Evolutionary conservation across 2,888 invertebrate genomes (phyloP).

Genomic region (Stenodera caucasica): DNA sequence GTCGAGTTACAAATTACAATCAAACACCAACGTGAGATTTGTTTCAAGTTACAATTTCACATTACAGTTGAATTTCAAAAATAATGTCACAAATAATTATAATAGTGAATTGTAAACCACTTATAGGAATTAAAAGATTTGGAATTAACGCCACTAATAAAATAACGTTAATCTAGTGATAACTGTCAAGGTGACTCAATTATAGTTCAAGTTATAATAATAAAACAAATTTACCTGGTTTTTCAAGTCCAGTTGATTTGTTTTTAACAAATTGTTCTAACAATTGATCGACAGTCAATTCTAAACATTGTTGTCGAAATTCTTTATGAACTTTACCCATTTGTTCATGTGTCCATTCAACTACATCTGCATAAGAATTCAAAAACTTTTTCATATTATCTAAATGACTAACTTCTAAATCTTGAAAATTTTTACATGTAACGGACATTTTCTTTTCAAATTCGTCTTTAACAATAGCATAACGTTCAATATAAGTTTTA

Average conservation of each 20-base stretch:
- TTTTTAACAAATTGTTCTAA: slow-evolving; percentile 88
- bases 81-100: no score
- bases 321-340: slow-evolving; percentile 94
- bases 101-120: no score
- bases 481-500: slow-evolving; percentile 87
- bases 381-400: slow-evolving; percentile 96
- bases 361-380: slow-evolving; percentile 81
- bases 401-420: slow-evolving; percentile 89
- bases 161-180: not conserved
- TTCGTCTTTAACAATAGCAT: slow-evolving; percentile 85
- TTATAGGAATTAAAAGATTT: no score
- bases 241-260: slow-evolving; percentile 91
- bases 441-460: slow-evolving; percentile 96
- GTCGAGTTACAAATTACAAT: not conserved
- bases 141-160: no score
- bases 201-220: not conserved
- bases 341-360: slow-evolving; percentile 87
- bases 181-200: not conserved
- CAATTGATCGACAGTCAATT: slow-evolving; percentile 90
- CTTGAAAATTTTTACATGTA: slow-evolving; percentile 93
- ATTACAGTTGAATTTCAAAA: no score
- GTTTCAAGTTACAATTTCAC: no score
- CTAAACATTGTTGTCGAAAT: slow-evolving; percentile 87
- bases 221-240: slow-evolving; percentile 75
- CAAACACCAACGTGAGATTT: not conserved